Base-by-base conservation (phyloP, 2,888 invertebrate species). In the Hypselothyrea guttata region DNA sequence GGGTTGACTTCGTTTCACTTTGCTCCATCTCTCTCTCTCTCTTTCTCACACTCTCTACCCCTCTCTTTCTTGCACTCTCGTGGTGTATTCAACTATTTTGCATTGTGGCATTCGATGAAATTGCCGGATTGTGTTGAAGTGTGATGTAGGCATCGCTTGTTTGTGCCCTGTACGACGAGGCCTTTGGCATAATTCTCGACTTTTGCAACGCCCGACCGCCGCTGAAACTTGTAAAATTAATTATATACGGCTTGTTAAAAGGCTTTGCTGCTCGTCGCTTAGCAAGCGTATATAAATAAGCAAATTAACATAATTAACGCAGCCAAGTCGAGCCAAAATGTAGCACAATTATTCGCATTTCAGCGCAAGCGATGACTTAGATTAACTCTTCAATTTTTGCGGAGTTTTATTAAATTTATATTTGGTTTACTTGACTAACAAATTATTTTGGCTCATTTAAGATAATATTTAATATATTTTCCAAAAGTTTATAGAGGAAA, bases 111-210 rank as follows among this genome's bases (percentile, higher is more conserved):
- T 83, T 79, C 88, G 88, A 87, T 88, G 88, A 87, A 88, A 87
- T 81, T 77, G 84, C 86, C 85, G 82, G 88, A 88, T 88, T 87
- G 87, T 88, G 87, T 88, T 88, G 87, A 88, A 87, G 88, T 88
- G 87, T 87, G 86, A 88, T 88, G 86, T 86, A 86, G 86, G 88
- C 88, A 85, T 88, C 86, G 88, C 82, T 87, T 84, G 87, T 85
- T 84, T 75, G 77, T 65, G 65, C 57, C 41, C 71, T 71, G 73
- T 65, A 49, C 54, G 52, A 53, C 52, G 47, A 37, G 67, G 54
- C 63, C 75, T 74, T 68, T 64, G 60, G 67, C 78, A 65, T 71
- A 82, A 82, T 78, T 69, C 69, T 60, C 66, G 62, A 60, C 27
- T 63, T 15, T 30, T 13, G 1, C 27, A 1, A 2, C 8, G 7